These are phyloP conservation scores for Aulostomus chinensis DNA, from an alignment of 2,797 vertebrate species.

Conservation along the genomic window DNA sequence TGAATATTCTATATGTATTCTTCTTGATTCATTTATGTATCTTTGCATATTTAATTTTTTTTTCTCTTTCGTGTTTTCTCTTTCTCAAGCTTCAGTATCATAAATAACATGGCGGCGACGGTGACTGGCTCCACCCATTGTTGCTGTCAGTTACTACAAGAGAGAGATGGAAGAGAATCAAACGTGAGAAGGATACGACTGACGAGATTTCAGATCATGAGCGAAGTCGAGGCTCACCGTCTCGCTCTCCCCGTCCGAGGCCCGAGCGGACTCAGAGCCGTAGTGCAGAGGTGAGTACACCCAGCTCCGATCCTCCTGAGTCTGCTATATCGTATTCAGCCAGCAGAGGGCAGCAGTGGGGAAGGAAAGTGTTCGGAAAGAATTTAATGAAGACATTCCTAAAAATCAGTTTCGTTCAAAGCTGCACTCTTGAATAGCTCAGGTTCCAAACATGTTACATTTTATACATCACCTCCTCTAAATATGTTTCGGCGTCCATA, in stretches of 20 bases:
- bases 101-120: no score
- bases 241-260: slow-evolving; percentile 90
- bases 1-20: no score
- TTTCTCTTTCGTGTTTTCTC: no score
- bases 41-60: no score
- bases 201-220: background rate
- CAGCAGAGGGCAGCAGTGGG: slow-evolving; percentile 52
- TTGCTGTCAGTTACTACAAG: slow-evolving; percentile 59
- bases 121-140: slow-evolving; percentile 30
- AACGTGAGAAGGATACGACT: background rate
- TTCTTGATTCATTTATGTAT: no score
- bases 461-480: no score
- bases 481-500: no score
- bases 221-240: slow-evolving; percentile 83
- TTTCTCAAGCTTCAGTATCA: no score
- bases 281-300: slow-evolving; percentile 93
- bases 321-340: slow-evolving; percentile 69
- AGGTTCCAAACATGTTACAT: no score
- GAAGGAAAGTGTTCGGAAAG: slow-evolving; percentile 8
- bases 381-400: no score
- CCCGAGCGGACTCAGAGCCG: slow-evolving; percentile 84
- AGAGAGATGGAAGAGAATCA: background rate
- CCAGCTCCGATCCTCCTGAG: slow-evolving; percentile 93
- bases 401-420: no score
- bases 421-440: no score